These are phyloP conservation scores for Agrochola circellaris DNA, from an alignment of 2,888 invertebrate genomes.

Conservation along the genomic window DNA sequence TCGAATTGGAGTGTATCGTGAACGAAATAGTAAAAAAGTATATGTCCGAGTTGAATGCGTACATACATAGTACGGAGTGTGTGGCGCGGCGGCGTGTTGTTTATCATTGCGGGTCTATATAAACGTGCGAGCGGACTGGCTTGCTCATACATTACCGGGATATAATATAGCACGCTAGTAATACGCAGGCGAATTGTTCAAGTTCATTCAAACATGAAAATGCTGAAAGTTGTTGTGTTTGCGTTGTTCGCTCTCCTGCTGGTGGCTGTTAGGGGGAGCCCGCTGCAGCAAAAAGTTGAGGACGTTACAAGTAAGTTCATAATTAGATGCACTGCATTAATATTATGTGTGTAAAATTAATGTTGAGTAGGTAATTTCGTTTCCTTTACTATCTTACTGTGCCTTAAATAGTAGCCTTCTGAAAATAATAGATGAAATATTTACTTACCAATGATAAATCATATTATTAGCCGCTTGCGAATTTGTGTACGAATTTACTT, in stretches of 20 bases:
- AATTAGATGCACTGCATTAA: neutral
- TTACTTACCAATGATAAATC: neutral
- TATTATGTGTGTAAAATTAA: neutral
- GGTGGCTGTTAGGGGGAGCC: slow-evolving; percentile 69
- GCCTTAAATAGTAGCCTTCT: neutral
- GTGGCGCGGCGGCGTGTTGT: slow-evolving; percentile 67
- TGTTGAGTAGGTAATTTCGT: neutral
- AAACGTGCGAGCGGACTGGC: slow-evolving; percentile 66
- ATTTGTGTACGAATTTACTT: slow-evolving; percentile 19
- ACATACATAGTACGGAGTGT: slow-evolving; percentile 29
- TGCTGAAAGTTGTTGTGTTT: slow-evolving; percentile 73
- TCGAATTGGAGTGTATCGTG: neutral
- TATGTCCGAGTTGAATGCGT: slow-evolving; percentile 21
- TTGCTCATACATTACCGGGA: slow-evolving; percentile 67
- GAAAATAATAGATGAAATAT: slow-evolving; percentile 18
- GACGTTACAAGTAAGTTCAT: slow-evolving; percentile 67
- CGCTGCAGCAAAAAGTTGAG: slow-evolving; percentile 60
- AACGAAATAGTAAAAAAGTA: slow-evolving; percentile 13
- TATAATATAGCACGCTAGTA: slow-evolving; percentile 63
- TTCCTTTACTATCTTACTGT: slow-evolving; percentile 8
- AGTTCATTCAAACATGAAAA: slow-evolving; percentile 60
- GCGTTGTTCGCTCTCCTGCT: slow-evolving; percentile 71
- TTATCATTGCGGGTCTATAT: slow-evolving; percentile 77
- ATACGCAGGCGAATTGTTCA: slow-evolving; percentile 44
- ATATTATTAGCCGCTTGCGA: slow-evolving; percentile 36